Percentiles rank a stretch among this genome's conserved stretches.
phyloP scores from a whole-genome alignment of 2,888 invertebrate species.

The Archips crataeganus region DNA sequence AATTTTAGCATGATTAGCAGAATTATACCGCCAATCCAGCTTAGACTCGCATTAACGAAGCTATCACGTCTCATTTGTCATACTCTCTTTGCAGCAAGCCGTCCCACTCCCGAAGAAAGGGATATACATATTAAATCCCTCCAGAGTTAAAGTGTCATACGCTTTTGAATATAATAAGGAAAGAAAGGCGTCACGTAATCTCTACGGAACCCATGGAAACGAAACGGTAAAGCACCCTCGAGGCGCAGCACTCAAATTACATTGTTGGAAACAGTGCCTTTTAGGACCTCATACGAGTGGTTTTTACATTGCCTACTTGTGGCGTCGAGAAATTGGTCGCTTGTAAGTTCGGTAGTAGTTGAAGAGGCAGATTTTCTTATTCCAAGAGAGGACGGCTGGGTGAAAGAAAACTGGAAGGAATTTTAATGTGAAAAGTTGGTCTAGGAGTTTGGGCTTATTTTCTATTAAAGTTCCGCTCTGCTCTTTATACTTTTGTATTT shows the following conservation, averaged over 20 bases:
- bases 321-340: constrained; percentile 25
- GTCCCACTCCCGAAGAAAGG: background rate
- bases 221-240: constrained; percentile 49
- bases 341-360: constrained; percentile 10
- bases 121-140: constrained; percentile 11
- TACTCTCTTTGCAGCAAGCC: background rate
- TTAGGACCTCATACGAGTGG: constrained; percentile 47
- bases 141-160: constrained; percentile 7
- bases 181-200: constrained; percentile 14
- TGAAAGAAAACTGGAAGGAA: background rate
- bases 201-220: constrained; percentile 42
- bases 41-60: background rate
- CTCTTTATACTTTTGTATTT: background rate
- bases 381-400: background rate
- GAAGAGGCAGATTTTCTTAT: constrained; percentile 16
- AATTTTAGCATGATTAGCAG: too few species aligned
- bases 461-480: background rate
- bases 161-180: constrained; percentile 14
- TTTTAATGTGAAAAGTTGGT: constrained; percentile 1
- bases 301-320: constrained; percentile 38
- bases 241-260: constrained; percentile 51
- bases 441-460: background rate
- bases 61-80: background rate
- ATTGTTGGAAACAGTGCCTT: constrained; percentile 53
- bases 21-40: background rate